These are phyloP conservation scores for Siniperca scherzeri DNA, from an alignment of 2,797 vertebrate genomes.

Conservation along the genomic window DNA sequence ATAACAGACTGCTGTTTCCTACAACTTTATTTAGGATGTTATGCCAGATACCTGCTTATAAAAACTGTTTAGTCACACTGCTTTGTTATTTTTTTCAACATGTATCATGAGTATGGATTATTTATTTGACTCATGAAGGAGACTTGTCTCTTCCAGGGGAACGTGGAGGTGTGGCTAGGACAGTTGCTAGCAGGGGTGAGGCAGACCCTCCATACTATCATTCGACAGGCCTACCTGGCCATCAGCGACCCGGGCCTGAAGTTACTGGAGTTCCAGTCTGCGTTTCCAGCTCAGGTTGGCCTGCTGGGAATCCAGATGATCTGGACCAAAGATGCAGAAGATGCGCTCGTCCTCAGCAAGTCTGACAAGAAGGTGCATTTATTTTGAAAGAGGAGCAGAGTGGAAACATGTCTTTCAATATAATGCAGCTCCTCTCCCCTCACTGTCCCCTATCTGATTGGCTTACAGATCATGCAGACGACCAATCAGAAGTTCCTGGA, in stretches of 20 bases:
- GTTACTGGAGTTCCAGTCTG: slow-evolving; percentile 87
- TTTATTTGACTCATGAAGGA: too few relatives aligned
- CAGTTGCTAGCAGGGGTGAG: slow-evolving; percentile 86
- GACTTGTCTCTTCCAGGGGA: slow-evolving; percentile 79
- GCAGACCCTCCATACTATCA: slow-evolving; percentile 88
- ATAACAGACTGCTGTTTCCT: too few relatives aligned
- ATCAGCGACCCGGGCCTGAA: slow-evolving; percentile 84
- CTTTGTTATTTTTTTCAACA: neutral
- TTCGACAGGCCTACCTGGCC: slow-evolving; percentile 84
- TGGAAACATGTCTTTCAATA: neutral
- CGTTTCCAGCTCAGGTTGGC: slow-evolving; percentile 90
- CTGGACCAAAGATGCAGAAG: slow-evolving; percentile 91
- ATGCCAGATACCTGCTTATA: too few relatives aligned
- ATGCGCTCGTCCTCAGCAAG: slow-evolving; percentile 85
- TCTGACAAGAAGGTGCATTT: slow-evolving; percentile 88
- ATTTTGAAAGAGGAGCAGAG: neutral
- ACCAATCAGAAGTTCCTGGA: slow-evolving; percentile 91
- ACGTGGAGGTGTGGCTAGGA: slow-evolving; percentile 90
- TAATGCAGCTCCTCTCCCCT: neutral
- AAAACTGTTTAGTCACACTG: too few relatives aligned
- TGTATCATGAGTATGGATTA: neutral
- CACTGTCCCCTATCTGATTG: slow-evolving; percentile 16
- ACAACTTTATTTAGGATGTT: too few relatives aligned
- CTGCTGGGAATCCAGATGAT: slow-evolving; percentile 92
- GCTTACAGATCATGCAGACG: slow-evolving; percentile 84